phyloP scores from a whole-genome alignment of 2,797 vertebrate genomes.

The Muscicapa striata region DNA sequence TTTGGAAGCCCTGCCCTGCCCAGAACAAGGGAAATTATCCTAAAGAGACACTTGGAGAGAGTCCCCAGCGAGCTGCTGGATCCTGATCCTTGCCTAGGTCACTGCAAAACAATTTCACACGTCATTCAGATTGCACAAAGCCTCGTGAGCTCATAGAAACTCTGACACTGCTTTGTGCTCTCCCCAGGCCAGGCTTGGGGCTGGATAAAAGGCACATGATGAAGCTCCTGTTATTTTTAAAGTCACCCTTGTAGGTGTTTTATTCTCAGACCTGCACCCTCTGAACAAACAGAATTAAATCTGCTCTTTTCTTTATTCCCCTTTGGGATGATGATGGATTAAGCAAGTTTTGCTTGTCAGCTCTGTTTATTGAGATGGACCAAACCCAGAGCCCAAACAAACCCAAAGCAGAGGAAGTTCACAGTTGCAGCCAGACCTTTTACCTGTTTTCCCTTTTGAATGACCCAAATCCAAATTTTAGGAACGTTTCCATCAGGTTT shows the following conservation, averaged over 20 bases:
- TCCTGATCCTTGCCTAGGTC: constrained; percentile 39
- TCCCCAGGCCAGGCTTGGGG: neutral
- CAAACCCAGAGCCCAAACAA: constrained; percentile 20
- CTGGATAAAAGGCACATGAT: neutral
- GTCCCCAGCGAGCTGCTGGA: constrained; percentile 32
- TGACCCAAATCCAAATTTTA: neutral
- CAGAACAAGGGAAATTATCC: constrained; percentile 25
- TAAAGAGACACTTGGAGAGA: neutral
- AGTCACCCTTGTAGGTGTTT: neutral
- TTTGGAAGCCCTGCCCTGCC: constrained; percentile 35
- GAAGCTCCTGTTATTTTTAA: neutral
- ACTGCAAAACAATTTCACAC: constrained; percentile 36
- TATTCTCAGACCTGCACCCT: neutral
- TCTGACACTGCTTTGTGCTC: neutral
- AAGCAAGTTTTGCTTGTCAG: constrained; percentile 19
- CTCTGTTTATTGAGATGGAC: constrained; percentile 26
- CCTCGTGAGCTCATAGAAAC: constrained; percentile 15
- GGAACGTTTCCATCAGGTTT: neutral
- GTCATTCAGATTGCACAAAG: neutral
- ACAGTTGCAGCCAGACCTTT: neutral
- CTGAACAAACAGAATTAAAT: neutral
- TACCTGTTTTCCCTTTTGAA: neutral
- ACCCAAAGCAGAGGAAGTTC: neutral
- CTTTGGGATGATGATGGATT: constrained; percentile 1
- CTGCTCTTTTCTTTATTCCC: neutral